Evolutionary conservation across 2,113 vertebrate genomes (phyloP).

Genomic region (Dinomys branickii): DNA sequence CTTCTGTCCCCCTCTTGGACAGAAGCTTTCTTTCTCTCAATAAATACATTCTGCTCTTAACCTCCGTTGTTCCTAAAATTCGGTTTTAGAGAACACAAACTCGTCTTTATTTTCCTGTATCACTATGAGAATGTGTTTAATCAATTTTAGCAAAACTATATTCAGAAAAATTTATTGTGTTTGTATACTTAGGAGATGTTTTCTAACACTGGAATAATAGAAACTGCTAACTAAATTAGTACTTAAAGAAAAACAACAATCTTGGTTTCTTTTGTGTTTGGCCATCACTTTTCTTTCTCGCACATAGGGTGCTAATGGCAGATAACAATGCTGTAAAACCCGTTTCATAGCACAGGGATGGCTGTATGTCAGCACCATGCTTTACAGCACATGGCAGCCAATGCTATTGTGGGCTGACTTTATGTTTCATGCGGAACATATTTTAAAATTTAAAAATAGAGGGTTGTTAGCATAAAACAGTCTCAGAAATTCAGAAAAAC

Average conservation of each 20-base stretch:
- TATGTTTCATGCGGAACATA: constrained; percentile 61
- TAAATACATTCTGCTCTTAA: too few relatives aligned
- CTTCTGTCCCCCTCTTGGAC: too few relatives aligned
- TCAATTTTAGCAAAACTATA: not conserved
- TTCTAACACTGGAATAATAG: not conserved
- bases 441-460: constrained; percentile 47
- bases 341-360: not conserved
- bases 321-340: constrained; percentile 59
- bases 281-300: constrained; percentile 49
- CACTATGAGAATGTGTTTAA: not conserved
- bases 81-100: too few relatives aligned
- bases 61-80: too few relatives aligned
- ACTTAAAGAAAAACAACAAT: not conserved
- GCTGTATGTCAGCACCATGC: not conserved
- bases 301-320: not conserved
- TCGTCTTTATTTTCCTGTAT: too few relatives aligned
- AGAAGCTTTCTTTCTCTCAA: too few relatives aligned
- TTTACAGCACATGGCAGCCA: constrained; percentile 57
- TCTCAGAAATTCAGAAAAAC: not conserved
- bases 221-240: not conserved
- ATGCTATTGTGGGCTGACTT: constrained; percentile 53
- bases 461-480: constrained; percentile 41
- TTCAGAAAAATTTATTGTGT: constrained; percentile 6
- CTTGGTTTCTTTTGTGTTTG: not conserved
- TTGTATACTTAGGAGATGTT: not conserved